A percentile compares a stretch with the other conserved stretches of the same genome.
Conservation (phyloP, 2,113 vertebrate genomes). For the Podarcis muralis region DNA sequence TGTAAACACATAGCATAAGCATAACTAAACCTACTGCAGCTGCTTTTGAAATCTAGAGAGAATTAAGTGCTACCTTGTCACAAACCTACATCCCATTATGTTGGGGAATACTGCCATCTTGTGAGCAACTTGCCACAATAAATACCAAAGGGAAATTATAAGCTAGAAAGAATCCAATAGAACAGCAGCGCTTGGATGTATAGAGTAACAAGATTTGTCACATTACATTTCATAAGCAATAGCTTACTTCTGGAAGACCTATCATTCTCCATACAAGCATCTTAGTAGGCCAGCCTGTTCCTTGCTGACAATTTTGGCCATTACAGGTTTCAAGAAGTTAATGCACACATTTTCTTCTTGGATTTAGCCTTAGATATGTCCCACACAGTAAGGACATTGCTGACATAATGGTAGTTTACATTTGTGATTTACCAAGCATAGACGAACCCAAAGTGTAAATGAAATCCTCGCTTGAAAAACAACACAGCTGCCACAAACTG, state of each 20-base stretch:
- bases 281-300: not conserved
- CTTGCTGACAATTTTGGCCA: not conserved
- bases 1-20: not conserved
- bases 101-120: accelerated
- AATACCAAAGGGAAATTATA: not conserved
- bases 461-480: not conserved
- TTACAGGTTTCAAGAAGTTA: not conserved
- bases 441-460: not conserved
- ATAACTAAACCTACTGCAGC: not conserved
- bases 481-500: not conserved
- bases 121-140: not conserved
- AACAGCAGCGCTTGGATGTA: not conserved
- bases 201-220: not conserved
- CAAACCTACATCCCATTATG: not conserved
- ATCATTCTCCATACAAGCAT: not conserved
- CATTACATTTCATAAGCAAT: not conserved
- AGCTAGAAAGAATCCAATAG: not conserved
- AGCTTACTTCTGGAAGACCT: not conserved
- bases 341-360: not conserved
- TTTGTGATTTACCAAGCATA: too few relatives aligned
- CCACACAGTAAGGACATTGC: not conserved
- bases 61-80: not conserved
- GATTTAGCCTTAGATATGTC: not conserved
- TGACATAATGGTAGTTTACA: not conserved
- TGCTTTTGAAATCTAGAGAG: not conserved